Base-by-base conservation (phyloP, 1,140 invertebrate species). In the Apocrypta bakeri region DNA sequence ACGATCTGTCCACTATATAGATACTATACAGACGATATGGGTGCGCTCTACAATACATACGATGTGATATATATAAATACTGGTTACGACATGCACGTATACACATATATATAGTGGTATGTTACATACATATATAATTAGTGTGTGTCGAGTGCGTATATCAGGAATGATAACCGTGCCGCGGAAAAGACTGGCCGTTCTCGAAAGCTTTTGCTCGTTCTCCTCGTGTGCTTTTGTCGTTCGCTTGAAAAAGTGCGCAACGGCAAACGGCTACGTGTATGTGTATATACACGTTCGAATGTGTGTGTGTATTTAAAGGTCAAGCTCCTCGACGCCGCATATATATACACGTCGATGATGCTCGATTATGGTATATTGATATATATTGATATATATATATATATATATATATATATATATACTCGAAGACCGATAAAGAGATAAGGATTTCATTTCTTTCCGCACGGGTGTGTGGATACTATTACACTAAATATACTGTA, bases 131-230 rank as follows among this genome's bases (percentile, higher is more conserved):
- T 64, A 63, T 24, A 66, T 64, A 73, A 1, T 12, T 40, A 66
- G 48, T 56, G 48, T 56, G 48, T 56, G 25, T 63, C 33, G 61
- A 77, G 76, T 79, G n/a, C 9, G 25, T 80, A 75, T 37, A 56
- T 56, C 48, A 79, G 76, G 71, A 83, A 75, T 79, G 76, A 64
- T 37, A 79, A 79, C 69, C 40, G 61, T 79, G 33, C 33, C 29
- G 33, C n/a, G 64, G 31, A 63, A 64, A 75, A 64, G 75, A 63
- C 24, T 24, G 78, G 64, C 76, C 64, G 64, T 69, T 68, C 33
- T 73, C 33, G 2, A 56, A 56, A 56, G 48, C 64, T 68, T 25
- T 14, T 12, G n/a, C 64, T 37, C 33, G 33, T 9, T 37, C 33
- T 66, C n/a, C 25, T 29, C 24, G 64, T 29, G 25, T 27, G 17